phyloP scores from a whole-genome alignment of 2,888 invertebrate genomes.

The Aporophyla nigra region DNA sequence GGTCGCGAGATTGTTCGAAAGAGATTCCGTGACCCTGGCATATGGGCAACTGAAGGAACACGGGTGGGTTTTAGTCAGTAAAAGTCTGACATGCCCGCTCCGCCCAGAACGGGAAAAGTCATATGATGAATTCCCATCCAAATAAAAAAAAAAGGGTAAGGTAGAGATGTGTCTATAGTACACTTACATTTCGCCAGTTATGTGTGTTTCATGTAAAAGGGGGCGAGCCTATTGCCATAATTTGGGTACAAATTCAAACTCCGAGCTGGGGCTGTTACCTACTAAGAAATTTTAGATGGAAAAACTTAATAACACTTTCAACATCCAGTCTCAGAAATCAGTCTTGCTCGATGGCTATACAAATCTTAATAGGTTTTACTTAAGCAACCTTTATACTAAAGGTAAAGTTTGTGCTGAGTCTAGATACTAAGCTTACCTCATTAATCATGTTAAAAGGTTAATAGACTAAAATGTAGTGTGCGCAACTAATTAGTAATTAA shows the following conservation, averaged over 20 bases:
- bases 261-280: no score
- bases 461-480: slow-evolving; percentile 19
- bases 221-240: no score
- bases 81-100: no score
- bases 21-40: no score
- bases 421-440: slow-evolving; percentile 11
- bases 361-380: slow-evolving; percentile 17
- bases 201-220: neutral
- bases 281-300: neutral
- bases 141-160: no score
- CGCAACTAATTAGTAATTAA: slow-evolving; percentile 19
- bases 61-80: no score
- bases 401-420: slow-evolving; percentile 11
- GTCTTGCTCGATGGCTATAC: neutral
- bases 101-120: no score
- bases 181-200: neutral
- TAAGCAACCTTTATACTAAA: slow-evolving; percentile 6
- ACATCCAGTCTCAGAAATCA: neutral
- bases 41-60: no score
- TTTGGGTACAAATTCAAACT: neutral
- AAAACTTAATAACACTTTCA: neutral
- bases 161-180: neutral
- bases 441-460: slow-evolving; percentile 44
- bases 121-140: no score
- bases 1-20: no score